A percentile compares a stretch with the other conserved stretches of the same genome.
Evolutionary conservation across 2,797 vertebrate species (phyloP).

Genomic region (Monodelphis domestica): DNA sequence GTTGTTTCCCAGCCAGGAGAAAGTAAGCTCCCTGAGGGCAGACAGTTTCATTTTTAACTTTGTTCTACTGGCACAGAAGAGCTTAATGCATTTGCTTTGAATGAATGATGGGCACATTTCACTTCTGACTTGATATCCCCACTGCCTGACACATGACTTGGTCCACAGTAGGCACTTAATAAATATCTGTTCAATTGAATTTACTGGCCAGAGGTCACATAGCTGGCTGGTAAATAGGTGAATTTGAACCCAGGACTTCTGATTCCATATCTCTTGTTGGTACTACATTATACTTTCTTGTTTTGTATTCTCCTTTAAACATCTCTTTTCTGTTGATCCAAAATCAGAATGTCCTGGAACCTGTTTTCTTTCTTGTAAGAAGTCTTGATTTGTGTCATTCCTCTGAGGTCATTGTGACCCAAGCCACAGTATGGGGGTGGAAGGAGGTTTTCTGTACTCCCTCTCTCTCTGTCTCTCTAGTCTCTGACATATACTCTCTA

Average conservation of each 20-base stretch:
- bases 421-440: neutral
- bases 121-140: neutral
- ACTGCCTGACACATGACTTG: neutral
- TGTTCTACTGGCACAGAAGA: neutral
- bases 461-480: neutral
- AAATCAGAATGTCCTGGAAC: neutral
- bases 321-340: conserved; percentile 1
- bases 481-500: neutral
- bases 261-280: neutral
- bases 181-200: neutral
- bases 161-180: neutral
- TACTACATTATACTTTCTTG: neutral
- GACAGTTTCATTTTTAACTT: too few relatives aligned
- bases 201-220: neutral
- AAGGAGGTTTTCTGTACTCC: neutral
- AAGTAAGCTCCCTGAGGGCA: neutral
- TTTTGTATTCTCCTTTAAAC: neutral
- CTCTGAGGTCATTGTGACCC: neutral
- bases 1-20: neutral
- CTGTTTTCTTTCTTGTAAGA: neutral
- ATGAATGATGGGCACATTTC: neutral
- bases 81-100: neutral
- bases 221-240: neutral
- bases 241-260: neutral
- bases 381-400: neutral